Conservation (phyloP, 2,888 invertebrate species). For the Dexiosoma caninum region DNA sequence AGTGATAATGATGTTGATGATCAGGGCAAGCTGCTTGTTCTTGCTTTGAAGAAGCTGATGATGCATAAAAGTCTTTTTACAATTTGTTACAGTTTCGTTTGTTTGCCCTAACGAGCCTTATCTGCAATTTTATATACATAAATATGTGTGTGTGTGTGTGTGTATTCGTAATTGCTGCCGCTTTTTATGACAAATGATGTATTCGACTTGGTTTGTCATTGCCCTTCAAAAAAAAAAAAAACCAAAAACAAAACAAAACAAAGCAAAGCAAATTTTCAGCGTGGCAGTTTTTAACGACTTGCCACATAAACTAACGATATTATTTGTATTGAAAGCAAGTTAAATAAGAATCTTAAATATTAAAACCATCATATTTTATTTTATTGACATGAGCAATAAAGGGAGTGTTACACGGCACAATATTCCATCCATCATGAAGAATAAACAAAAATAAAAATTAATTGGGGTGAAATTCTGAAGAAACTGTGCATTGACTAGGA, state of each 20-base stretch:
- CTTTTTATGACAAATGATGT: slow-evolving; percentile 57
- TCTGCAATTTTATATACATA: neutral
- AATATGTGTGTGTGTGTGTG: too few relatives aligned
- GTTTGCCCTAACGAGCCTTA: slow-evolving; percentile 38
- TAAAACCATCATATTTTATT: slow-evolving; percentile 7
- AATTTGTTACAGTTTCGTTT: slow-evolving; percentile 61
- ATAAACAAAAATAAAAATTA: slow-evolving; percentile 11
- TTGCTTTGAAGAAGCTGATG: slow-evolving; percentile 7
- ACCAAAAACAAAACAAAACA: too few relatives aligned
- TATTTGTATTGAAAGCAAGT: neutral
- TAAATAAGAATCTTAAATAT: neutral
- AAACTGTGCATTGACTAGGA: neutral
- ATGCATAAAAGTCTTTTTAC: slow-evolving; percentile 60
- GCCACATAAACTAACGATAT: neutral
- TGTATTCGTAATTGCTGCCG: too few relatives aligned
- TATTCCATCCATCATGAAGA: slow-evolving; percentile 49
- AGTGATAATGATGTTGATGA: slow-evolving; percentile 19
- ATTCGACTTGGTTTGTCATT: slow-evolving; percentile 26
- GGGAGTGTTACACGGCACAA: slow-evolving; percentile 36
- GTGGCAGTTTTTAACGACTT: slow-evolving; percentile 30
- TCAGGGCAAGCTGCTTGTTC: slow-evolving; percentile 3
- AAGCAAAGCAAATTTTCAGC: slow-evolving; percentile 19
- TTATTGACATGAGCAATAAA: slow-evolving; percentile 20
- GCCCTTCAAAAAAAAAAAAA: slow-evolving; percentile 36
- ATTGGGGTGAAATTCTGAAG: slow-evolving; percentile 49